Evolutionary conservation across 2,797 vertebrate genomes (phyloP), one percentile per base, ranked within the genome.

Genomic region (Gymnothorax reevesii): DNA sequence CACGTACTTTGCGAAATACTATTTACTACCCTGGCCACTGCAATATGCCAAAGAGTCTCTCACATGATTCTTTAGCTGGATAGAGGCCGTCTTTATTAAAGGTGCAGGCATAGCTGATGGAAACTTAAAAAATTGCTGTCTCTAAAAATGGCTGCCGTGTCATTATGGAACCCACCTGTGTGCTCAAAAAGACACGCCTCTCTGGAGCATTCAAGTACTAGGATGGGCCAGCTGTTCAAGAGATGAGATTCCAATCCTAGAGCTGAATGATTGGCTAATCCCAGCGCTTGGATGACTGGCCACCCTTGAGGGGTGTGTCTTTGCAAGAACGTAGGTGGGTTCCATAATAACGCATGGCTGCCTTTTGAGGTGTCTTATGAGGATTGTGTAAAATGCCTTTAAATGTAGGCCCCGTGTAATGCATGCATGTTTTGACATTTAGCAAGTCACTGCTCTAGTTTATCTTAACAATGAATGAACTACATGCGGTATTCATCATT

Each of bases 1-100:
- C 57, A n/a, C 49, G 33, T 55, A 49, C 77, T 66, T 60, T 27
- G 60, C n/a, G 33, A 60, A 86, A 69, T 86, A 82, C 82, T 49
- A 66, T 64, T 71, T 86, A 49, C 82, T 52, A 52, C 77, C 60
- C 25, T 80, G 59, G 62, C 42, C 71, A 83, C 77, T 54, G 55
- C 59, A 27, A 22, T 62, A 25, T 80, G 64, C 55, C 59, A 27
- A 42, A 64, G 33, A 82, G 42, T 33, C 85, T 82, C 77, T 49
- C 59, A 66, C 3, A 60, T 60, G 42, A 86, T 27, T 82, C 57
- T 33, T 42, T 49, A 15, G 27, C 33, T 42, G 52, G 33, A 17
- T 77, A 20, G 27, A 77, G 73, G 27, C 73, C 13, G 25, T 64
- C 57, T 33, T 57, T 71, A 52, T 83, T 52, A 86, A 66, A 42